These are phyloP conservation scores for Oxyura jamaicensis DNA, from an alignment of 2,113 vertebrate genomes.

Conservation along the genomic window DNA sequence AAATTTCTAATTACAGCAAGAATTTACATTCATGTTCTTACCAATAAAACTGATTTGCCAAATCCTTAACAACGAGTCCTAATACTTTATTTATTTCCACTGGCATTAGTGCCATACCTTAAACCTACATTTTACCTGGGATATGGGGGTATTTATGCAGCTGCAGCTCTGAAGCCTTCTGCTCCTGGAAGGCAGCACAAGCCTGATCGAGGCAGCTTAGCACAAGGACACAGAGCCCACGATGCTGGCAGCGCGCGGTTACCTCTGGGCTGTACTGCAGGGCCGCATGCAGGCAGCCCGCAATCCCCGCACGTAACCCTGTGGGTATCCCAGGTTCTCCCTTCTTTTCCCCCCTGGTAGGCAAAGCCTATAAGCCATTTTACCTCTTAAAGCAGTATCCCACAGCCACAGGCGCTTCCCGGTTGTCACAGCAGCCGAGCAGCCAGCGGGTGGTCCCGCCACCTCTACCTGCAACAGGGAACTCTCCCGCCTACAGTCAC, in stretches of 20 bases:
- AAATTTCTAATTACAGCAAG: not conserved
- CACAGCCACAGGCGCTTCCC: rapidly evolving
- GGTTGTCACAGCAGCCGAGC: not conserved
- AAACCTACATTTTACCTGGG: too few relatives aligned
- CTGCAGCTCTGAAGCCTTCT: not conserved
- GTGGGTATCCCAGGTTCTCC: not conserved
- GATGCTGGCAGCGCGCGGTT: too few relatives aligned
- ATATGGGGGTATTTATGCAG: too few relatives aligned
- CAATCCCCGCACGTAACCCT: rapidly evolving
- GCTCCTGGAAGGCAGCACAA: too few relatives aligned
- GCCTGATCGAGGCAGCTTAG: too few relatives aligned
- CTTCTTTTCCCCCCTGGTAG: rapidly evolving
- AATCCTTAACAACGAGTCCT: not conserved
- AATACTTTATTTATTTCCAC: not conserved
- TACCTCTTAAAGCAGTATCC: not conserved
- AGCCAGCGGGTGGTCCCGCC: too few relatives aligned
- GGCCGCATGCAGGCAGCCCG: not conserved
- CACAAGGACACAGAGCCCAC: not conserved
- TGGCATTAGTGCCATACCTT: rapidly evolving
- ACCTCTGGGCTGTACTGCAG: rapidly evolving
- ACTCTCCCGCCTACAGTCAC: not conserved
- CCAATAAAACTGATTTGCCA: not conserved
- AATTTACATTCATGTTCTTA: not conserved
- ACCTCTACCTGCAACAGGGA: not conserved
- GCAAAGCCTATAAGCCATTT: not conserved